Evolutionary conservation across 2,797 vertebrate species (phyloP), one percentile per base, ranked within the genome.

Genomic region (Sebastes steindachneri): DNA sequence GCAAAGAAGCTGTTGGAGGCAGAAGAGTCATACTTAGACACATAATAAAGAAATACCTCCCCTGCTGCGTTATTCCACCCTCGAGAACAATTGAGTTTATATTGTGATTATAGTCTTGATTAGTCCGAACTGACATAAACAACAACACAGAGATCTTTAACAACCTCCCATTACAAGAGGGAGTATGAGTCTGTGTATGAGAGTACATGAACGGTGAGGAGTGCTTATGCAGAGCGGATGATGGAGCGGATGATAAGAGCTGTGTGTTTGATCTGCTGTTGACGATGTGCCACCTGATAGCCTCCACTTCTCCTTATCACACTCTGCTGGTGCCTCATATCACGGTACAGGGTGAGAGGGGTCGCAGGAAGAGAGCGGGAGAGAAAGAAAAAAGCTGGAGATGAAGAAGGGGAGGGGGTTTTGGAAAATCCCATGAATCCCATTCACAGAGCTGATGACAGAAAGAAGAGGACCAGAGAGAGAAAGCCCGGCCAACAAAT

Each of bases 271-370:
- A 90, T 86, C 70, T 76, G 33, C 58, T 89, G 86, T 91, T 92
- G 88, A 91, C 31, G 75, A 89, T 86, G 79, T 80, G 87, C 68
- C 80, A 91, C 79, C 81, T 85, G 89, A 91, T 92, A 88, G 71
- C 60, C 73, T 76, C 75, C 78, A 77, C 76, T 64, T 80, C 54
- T 71, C 57, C 82, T 89, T 86, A 89, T 91, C 86, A 6, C 9
- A 70, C 28, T 69, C 33, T 74, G 60, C 73, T 80, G 75, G 55
- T 33, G 68, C 41, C 83, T 84, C 51, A 17, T 84, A 76, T 87
- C 80, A 58, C 26, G 21, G 33, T 23, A 41, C 25, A 48, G 69
- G 58, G 64, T 10, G 62, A 72, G 70, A 73, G 55, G 68, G 75
- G 77, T 71, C 54, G 7, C 45, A 70, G 31, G 58, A 33, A 41